These are phyloP conservation scores for Acrossocheilus wenchowensis DNA, from an alignment of 2,797 vertebrate genomes.

Conservation along the genomic window DNA sequence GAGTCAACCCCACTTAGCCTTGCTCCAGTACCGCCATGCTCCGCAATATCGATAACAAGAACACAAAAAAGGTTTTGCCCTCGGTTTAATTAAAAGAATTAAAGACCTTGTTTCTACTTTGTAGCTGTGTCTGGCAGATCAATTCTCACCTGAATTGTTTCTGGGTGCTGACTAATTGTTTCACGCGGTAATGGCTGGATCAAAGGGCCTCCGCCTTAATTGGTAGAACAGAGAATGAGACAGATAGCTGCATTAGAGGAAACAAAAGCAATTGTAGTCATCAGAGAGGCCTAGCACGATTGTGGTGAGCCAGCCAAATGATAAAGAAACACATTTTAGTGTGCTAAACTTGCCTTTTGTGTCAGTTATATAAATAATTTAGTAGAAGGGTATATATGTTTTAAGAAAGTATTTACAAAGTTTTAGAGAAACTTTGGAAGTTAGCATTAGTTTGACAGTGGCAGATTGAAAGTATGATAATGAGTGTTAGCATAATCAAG, in stretches of 20 bases:
- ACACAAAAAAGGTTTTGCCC: constrained; percentile 58
- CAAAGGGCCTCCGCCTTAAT: constrained; percentile 71
- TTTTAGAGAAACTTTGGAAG: neutral
- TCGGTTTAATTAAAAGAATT: constrained; percentile 80
- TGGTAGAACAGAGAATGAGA: constrained; percentile 60
- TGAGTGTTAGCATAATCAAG: neutral
- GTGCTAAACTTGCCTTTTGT: neutral
- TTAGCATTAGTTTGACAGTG: neutral
- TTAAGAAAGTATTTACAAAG: constrained; percentile 1
- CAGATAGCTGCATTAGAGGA: constrained; percentile 51
- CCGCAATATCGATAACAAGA: constrained; percentile 52
- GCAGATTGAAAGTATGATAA: neutral
- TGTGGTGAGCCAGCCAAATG: constrained; percentile 22
- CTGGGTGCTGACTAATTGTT: constrained; percentile 75
- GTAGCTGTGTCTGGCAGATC: constrained; percentile 61
- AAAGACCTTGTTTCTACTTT: constrained; percentile 72
- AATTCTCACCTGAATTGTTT: constrained; percentile 75
- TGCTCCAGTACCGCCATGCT: constrained; percentile 25
- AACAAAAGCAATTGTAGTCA: constrained; percentile 45
- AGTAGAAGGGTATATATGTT: neutral
- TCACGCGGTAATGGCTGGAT: constrained; percentile 73
- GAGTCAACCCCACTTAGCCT: constrained; percentile 48
- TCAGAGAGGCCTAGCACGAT: constrained; percentile 17
- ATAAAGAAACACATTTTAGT: neutral
- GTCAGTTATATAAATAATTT: neutral